Conservation (phyloP, 2,888 invertebrate species). For the Galeruca laticollis region DNA sequence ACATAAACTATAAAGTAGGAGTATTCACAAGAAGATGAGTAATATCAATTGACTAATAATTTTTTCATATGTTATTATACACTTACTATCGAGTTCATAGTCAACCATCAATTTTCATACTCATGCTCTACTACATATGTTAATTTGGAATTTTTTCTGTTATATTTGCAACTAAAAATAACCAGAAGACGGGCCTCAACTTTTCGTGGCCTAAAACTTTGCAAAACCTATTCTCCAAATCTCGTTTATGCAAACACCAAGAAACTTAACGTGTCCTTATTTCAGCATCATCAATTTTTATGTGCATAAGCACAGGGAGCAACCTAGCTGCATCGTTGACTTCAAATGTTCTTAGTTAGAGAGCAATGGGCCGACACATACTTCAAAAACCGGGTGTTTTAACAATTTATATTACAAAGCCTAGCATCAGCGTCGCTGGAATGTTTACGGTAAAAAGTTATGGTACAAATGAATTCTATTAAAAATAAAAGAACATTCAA, state of each 20-base stretch:
- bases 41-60: no score
- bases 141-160: no score
- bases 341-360: constrained; percentile 32
- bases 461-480: background rate
- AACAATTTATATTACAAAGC: constrained; percentile 18
- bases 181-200: background rate
- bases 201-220: background rate
- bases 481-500: background rate
- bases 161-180: background rate
- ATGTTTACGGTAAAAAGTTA: background rate
- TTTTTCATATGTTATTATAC: no score
- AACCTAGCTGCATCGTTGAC: constrained; percentile 30
- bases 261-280: constrained; percentile 27
- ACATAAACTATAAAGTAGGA: no score
- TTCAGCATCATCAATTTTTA: constrained; percentile 37
- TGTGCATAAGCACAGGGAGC: constrained; percentile 30
- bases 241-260: constrained; percentile 23
- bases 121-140: no score
- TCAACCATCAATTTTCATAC: no score
- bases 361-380: constrained; percentile 31
- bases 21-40: no score
- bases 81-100: no score
- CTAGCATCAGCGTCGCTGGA: background rate
- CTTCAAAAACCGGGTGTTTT: constrained; percentile 28
- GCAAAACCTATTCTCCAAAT: constrained; percentile 1